Evolutionary conservation across 2,888 invertebrate species (phyloP), one percentile per base, ranked within the genome.

Genomic region (Bellardia pandia): DNA sequence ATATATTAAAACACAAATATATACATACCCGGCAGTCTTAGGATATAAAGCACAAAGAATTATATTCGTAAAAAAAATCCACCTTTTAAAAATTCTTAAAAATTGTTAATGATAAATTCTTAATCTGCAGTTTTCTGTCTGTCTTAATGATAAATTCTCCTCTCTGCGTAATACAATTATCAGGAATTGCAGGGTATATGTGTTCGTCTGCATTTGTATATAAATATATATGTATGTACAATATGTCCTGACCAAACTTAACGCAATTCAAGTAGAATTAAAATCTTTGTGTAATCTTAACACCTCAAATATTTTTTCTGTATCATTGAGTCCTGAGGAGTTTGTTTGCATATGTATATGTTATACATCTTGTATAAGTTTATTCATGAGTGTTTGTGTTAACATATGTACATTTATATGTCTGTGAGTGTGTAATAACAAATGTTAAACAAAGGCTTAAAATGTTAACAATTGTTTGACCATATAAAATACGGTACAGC

Each of bases 241-340:
- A n/a, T 51, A n/a, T 33, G 37, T 53, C 23, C 42, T 80, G 68
- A 79, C 79, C 75, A 37, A 78, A 80, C 62, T 80, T 33, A 77
- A 81, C 66, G 42, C 86, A 81, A 68, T 72, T 86, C 81, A 72
- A 81, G 86, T 74, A 56, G 78, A 86, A 86, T 86, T 81, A 81
- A 82, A 82, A 82, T 74, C 68, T 74, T 62, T 86, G 45, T 74
- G 68, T 74, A 82, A 74, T 69, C 77, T 86, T 62, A 86, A 74
- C 86, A 82, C 77, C 53, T 86, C 74, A 82, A 78, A 74, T 69
- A 77, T 74, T 58, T 56, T 75, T 71, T 48, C 71, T 81, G 40
- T 60, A 8, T 14, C 72, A 64, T 56, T 56, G 45, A 58, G 69
- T 45, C 53, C 60, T 69, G 40, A 76, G 30, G 69, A 6, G 51